Percentiles rank a stretch among this genome's conserved stretches.
Conservation (phyloP, 2,888 invertebrate genomes). For the Oscheius sp. region DNA sequence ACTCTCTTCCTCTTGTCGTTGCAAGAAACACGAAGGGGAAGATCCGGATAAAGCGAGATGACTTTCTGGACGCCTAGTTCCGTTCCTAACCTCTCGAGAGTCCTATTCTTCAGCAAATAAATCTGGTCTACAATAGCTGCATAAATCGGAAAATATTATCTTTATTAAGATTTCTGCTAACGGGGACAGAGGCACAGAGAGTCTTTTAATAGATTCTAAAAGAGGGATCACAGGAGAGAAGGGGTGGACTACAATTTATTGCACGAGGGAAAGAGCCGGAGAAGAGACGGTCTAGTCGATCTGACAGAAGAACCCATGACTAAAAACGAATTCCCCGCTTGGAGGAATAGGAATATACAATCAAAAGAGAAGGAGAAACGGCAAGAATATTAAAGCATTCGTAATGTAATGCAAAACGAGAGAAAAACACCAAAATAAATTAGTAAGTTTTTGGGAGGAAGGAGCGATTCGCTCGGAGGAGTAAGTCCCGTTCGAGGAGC, state of each 20-base stretch:
- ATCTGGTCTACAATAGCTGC: too few species aligned
- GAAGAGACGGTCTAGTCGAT: not conserved
- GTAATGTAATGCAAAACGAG: conserved; percentile 22
- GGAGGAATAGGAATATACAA: conserved; percentile 23
- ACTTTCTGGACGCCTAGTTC: too few species aligned
- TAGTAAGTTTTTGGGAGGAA: conserved; percentile 32
- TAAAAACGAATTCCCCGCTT: not conserved
- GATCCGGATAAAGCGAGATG: too few species aligned
- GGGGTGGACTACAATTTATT: not conserved
- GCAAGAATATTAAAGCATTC: conserved; percentile 32
- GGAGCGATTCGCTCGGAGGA: conserved; percentile 46
- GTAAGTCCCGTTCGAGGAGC: conserved; percentile 41
- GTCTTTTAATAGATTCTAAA: too few species aligned
- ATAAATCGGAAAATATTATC: too few species aligned
- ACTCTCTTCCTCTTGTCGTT: too few species aligned
- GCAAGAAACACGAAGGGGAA: too few species aligned
- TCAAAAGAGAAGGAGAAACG: not conserved
- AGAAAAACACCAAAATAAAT: not conserved
- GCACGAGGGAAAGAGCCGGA: not conserved
- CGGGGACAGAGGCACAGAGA: not conserved
- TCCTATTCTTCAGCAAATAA: too few species aligned
- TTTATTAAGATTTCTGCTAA: too few species aligned
- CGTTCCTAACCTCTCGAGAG: too few species aligned
- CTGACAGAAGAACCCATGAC: conserved; percentile 17
- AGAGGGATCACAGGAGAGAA: not conserved